phyloP scores from a whole-genome alignment of 2,888 invertebrate genomes.

The Acanthosepion esculentum region DNA sequence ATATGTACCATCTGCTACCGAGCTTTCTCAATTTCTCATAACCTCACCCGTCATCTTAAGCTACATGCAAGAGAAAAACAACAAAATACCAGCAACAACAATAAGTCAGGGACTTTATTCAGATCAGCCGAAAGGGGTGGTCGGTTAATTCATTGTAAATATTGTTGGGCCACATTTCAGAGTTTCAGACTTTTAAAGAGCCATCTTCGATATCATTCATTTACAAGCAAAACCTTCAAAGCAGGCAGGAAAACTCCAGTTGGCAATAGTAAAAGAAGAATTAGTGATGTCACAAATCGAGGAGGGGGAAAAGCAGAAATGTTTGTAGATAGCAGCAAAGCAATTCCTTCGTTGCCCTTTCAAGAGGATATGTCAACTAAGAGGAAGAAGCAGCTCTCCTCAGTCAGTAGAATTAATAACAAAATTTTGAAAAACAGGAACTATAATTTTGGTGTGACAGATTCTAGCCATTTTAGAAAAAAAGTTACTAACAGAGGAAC shows the following conservation, averaged over 20 bases:
- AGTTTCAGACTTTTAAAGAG: neutral
- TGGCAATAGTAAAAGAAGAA: neutral
- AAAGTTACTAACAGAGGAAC: neutral
- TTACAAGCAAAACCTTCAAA: neutral
- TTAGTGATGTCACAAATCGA: neutral
- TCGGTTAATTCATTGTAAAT: neutral
- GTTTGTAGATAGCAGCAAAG: neutral
- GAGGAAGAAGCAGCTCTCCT: neutral
- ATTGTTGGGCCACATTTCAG: neutral
- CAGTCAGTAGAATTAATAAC: neutral
- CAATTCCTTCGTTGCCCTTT: neutral
- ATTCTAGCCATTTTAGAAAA: neutral
- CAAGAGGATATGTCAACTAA: neutral
- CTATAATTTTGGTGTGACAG: neutral
- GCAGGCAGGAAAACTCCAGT: neutral
- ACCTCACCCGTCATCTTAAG: neutral
- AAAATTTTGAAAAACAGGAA: neutral
- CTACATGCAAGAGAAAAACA: neutral
- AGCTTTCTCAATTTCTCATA: neutral
- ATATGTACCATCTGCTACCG: neutral
- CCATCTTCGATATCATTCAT: slow-evolving; percentile 11
- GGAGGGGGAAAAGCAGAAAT: neutral
- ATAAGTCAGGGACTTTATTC: neutral
- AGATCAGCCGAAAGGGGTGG: neutral
- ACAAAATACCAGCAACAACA: neutral